Conservation (phyloP, 2,888 invertebrate species). For the Lymantria dispar region DNA sequence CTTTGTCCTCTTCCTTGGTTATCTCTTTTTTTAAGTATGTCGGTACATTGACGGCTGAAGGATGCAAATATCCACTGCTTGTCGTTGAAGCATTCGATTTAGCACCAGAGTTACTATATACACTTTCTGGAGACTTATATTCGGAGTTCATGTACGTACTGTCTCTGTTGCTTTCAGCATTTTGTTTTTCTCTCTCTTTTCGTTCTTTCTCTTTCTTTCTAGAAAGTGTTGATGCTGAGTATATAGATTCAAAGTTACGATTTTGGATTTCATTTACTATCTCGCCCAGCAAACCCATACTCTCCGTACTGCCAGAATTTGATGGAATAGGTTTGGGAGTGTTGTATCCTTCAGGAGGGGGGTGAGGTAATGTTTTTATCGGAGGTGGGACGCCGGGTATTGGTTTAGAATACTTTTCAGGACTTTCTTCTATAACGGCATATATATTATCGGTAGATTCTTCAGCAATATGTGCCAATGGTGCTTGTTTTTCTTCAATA, state of each 20-base stretch:
- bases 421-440: constrained; percentile 92
- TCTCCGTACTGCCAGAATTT: constrained; percentile 83
- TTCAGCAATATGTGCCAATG: constrained; percentile 84
- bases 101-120: constrained; percentile 84
- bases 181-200: constrained; percentile 39
- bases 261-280: constrained; percentile 94
- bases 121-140: constrained; percentile 83
- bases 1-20: constrained; percentile 54
- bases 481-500: constrained; percentile 84
- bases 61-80: constrained; percentile 88
- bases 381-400: constrained; percentile 62
- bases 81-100: constrained; percentile 84
- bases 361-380: constrained; percentile 53
- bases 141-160: constrained; percentile 85
- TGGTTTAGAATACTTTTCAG: constrained; percentile 72
- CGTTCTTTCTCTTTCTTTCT: constrained; percentile 80
- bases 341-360: constrained; percentile 76
- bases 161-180: constrained; percentile 54
- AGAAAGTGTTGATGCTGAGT: constrained; percentile 88
- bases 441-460: constrained; percentile 90
- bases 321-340: constrained; percentile 67
- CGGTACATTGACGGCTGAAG: constrained; percentile 87
- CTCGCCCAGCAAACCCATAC: constrained; percentile 91
- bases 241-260: constrained; percentile 93
- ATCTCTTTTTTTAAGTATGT: constrained; percentile 56